Percentiles rank a stretch among this genome's conserved stretches.
phyloP scores from a whole-genome alignment of 2,113 vertebrate genomes.

The Lepus europaeus region DNA sequence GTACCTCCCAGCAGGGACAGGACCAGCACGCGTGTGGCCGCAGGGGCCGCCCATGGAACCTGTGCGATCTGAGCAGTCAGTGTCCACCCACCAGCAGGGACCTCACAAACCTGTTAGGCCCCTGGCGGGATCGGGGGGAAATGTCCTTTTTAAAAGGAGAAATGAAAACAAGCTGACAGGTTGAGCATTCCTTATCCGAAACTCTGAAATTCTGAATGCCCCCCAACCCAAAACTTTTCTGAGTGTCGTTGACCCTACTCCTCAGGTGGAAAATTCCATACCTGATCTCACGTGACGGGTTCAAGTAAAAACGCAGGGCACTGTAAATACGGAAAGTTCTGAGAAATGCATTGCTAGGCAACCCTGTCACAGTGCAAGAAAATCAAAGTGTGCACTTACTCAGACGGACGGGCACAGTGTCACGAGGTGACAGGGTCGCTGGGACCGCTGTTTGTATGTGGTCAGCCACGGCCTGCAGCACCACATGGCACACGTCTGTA shows the following conservation, averaged over 20 bases:
- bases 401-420: background rate
- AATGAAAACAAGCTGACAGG: background rate
- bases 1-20: background rate
- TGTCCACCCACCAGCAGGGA: background rate
- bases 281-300: too few relatives aligned
- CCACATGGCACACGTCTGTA: too few relatives aligned
- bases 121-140: background rate
- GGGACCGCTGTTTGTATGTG: background rate
- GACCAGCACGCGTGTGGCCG: background rate
- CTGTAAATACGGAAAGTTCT: background rate
- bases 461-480: too few relatives aligned
- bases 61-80: background rate
- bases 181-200: constrained; percentile 27
- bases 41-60: background rate
- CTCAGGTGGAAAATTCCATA: background rate
- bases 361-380: too few relatives aligned
- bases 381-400: too few relatives aligned
- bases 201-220: background rate
- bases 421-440: background rate
- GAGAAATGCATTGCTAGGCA: too few relatives aligned
- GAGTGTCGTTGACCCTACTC: rapidly evolving
- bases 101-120: too few relatives aligned
- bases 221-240: background rate
- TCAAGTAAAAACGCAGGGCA: background rate
- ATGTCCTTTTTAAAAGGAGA: background rate